Evolutionary conservation across 2,113 vertebrate species (phyloP).

Genomic region (Brachirus orientalis): DNA sequence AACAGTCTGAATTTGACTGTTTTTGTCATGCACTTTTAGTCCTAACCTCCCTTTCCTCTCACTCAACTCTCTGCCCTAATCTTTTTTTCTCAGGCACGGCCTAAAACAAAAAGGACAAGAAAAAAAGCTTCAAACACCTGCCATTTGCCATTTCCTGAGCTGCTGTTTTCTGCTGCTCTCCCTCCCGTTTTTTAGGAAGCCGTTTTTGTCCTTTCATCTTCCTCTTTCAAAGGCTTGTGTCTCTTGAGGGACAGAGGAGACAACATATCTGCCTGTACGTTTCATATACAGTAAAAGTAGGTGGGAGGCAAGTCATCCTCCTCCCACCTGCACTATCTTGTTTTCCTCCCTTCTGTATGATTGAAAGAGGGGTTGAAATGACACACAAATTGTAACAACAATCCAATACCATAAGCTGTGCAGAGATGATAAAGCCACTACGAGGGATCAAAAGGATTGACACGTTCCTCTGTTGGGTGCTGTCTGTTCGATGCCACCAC

Average conservation of each 20-base stretch:
- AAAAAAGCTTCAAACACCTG: conserved; percentile 29
- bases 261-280: conserved; percentile 52
- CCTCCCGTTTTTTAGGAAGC: conserved; percentile 27
- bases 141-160: conserved; percentile 47
- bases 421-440: conserved; percentile 54
- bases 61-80: conserved; percentile 15
- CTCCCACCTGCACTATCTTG: conserved; percentile 59
- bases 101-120: conserved; percentile 45
- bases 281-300: conserved; percentile 57
- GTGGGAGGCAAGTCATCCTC: conserved; percentile 2
- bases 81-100: conserved; percentile 39
- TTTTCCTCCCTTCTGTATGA: conserved; percentile 27
- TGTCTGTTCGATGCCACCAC: conserved; percentile 49
- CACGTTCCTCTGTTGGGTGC: conserved; percentile 57
- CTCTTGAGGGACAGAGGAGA: conserved; percentile 54
- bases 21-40: conserved; percentile 30
- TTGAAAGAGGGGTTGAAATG: conserved; percentile 51
- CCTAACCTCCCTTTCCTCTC: conserved; percentile 7
- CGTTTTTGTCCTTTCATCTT: conserved; percentile 69
- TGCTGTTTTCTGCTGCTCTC: conserved; percentile 21
- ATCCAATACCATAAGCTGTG: conserved; percentile 65
- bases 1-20: conserved; percentile 40
- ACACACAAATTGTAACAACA: conserved; percentile 51
- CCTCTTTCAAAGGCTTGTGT: conserved; percentile 55
- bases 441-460: conserved; percentile 63